Evolutionary conservation across 2,113 vertebrate genomes (phyloP).

Genomic region (Oncorhynchus mykiss): DNA sequence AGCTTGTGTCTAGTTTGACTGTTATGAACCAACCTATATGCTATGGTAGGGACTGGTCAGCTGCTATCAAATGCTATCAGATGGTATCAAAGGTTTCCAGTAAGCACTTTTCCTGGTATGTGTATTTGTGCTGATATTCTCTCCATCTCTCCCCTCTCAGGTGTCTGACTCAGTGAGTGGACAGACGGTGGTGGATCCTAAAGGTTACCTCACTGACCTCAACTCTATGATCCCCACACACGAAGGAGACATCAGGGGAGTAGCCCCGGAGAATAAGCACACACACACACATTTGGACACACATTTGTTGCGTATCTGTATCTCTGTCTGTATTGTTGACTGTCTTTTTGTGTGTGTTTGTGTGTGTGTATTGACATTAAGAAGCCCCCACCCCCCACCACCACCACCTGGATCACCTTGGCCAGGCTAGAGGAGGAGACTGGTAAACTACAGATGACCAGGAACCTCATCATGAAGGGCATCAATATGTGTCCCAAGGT

Average conservation of each 20-base stretch:
- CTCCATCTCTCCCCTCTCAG: conserved; percentile 57
- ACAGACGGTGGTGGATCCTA: conserved; percentile 96
- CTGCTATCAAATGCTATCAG: no score
- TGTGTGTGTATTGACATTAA: conserved; percentile 87
- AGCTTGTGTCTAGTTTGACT: not conserved
- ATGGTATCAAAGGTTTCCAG: no score
- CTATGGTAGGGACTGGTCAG: no score
- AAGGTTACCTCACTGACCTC: conserved; percentile 95
- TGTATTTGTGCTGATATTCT: not conserved
- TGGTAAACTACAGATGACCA: conserved; percentile 93
- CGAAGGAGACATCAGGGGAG: conserved; percentile 95
- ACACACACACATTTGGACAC: not conserved
- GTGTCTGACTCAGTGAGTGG: conserved; percentile 97
- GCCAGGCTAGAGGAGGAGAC: conserved; percentile 96
- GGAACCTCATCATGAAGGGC: conserved; percentile 98
- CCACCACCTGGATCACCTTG: conserved; percentile 96
- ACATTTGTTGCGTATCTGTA: not conserved
- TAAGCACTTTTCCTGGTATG: not conserved
- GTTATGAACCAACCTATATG: not conserved
- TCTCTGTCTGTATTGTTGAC: conserved; percentile 2
- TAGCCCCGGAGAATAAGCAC: not conserved
- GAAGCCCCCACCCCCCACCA: conserved; percentile 95
- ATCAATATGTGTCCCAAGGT: conserved; percentile 99
- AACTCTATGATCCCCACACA: conserved; percentile 99
- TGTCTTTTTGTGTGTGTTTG: conserved; percentile 12